A percentile compares a stretch with the other conserved stretches of the same genome.
phyloP scores from a whole-genome alignment of 2,888 invertebrate genomes.

The Melanchra persicariae region DNA sequence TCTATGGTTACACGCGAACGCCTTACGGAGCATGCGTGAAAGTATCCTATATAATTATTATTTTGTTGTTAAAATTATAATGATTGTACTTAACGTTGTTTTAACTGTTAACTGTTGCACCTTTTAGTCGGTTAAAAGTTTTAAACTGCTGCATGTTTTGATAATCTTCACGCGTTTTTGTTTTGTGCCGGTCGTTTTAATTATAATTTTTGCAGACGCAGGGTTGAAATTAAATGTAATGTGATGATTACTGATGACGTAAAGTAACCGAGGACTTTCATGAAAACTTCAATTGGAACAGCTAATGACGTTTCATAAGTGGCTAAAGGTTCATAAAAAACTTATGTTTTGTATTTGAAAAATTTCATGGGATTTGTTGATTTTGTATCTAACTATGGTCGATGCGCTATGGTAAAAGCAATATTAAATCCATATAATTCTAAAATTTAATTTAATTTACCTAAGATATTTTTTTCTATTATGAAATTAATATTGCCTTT shows the following conservation, averaged over 20 bases:
- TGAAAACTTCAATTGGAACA: no score
- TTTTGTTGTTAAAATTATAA: conserved; percentile 52
- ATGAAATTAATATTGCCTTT: not conserved
- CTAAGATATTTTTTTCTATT: no score
- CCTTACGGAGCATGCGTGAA: conserved; percentile 48
- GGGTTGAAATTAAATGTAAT: not conserved
- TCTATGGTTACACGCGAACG: conserved; percentile 51
- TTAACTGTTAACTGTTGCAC: conserved; percentile 44
- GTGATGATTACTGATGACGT: no score
- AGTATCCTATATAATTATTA: conserved; percentile 51
- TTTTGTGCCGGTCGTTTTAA: conserved; percentile 12
- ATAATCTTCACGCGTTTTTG: conserved; percentile 35
- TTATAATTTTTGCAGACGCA: not conserved
- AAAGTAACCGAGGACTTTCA: no score
- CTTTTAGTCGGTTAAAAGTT: conserved; percentile 32
- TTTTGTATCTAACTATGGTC: no score
- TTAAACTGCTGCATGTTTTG: conserved; percentile 17
- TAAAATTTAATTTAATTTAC: no score
- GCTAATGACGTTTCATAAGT: no score
- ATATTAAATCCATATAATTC: no score
- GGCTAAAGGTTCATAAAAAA: no score
- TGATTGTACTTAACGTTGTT: conserved; percentile 35
- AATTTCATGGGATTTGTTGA: no score
- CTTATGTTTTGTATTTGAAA: no score
- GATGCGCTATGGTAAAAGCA: no score